These are phyloP conservation scores for Sialia sialis DNA, from an alignment of 2,113 vertebrate genomes.

Conservation along the genomic window DNA sequence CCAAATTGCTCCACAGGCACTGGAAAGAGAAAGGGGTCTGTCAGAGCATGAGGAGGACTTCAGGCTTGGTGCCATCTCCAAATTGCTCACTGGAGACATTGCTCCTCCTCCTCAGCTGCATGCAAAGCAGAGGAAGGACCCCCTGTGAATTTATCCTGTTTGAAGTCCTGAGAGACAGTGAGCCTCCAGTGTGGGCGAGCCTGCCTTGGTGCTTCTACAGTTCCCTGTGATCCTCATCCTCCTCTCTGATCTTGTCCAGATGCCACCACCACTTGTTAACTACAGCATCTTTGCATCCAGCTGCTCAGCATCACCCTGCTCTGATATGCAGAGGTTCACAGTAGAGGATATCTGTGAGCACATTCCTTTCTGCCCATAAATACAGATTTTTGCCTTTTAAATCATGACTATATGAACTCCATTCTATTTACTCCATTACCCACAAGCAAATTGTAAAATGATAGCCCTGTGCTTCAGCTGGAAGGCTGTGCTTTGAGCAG, in stretches of 20 bases:
- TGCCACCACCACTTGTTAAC: slow-evolving; percentile 16
- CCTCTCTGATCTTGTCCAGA: slow-evolving; percentile 53
- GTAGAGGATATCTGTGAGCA: neutral
- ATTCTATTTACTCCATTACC: slow-evolving; percentile 60
- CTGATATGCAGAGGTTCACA: neutral
- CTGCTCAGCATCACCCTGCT: neutral
- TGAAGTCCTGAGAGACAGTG: neutral
- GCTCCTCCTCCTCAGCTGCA: neutral
- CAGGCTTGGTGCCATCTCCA: neutral
- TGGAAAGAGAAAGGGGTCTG: neutral
- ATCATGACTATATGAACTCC: slow-evolving; percentile 16
- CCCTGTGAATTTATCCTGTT: neutral
- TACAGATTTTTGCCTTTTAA: slow-evolving; percentile 24
- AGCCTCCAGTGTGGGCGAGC: neutral
- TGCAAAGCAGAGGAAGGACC: neutral
- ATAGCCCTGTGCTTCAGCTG: slow-evolving; percentile 25
- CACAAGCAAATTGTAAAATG: slow-evolving; percentile 65
- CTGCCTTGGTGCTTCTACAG: neutral
- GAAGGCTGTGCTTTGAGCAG: slow-evolving; percentile 39
- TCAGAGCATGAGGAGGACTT: neutral
- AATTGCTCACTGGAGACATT: rapidly evolving
- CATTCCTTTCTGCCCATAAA: neutral
- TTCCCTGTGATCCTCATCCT: neutral
- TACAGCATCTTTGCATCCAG: neutral
- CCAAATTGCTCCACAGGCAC: rapidly evolving